phyloP scores from a whole-genome alignment of 2,797 vertebrate genomes.

The Danio aesculapii region DNA sequence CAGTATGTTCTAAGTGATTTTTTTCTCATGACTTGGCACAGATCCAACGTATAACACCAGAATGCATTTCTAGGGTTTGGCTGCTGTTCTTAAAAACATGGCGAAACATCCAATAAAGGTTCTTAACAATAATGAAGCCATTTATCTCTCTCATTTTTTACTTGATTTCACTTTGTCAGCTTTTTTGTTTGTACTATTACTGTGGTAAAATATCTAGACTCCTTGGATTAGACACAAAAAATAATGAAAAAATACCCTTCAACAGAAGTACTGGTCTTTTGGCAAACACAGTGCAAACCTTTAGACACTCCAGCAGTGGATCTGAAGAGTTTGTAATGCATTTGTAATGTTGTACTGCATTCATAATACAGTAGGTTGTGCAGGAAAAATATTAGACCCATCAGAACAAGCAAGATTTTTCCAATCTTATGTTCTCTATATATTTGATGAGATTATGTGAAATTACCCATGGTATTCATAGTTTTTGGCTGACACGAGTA shows the following conservation, averaged over 20 bases:
- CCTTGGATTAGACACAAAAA: not conserved
- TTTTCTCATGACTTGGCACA: constrained; percentile 3
- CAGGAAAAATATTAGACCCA: too few relatives aligned
- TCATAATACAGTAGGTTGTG: not conserved
- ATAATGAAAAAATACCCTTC: not conserved
- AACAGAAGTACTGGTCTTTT: not conserved
- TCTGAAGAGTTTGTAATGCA: too few relatives aligned
- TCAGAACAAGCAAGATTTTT: too few relatives aligned
- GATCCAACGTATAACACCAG: not conserved
- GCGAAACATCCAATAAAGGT: not conserved
- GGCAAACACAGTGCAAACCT: constrained; percentile 7
- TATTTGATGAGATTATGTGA: too few relatives aligned
- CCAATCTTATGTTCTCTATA: too few relatives aligned
- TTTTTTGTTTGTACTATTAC: not conserved
- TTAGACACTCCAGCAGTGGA: constrained; percentile 10
- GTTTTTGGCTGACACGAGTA: too few relatives aligned
- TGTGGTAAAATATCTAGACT: not conserved
- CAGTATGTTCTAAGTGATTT: not conserved
- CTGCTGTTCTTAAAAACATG: not conserved
- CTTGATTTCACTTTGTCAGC: not conserved
- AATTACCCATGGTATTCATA: too few relatives aligned
- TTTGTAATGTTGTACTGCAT: not conserved
- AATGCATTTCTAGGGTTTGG: not conserved
- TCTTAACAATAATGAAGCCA: not conserved
- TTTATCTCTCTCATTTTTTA: not conserved